These are phyloP conservation scores for Manacus vitellinus DNA, from an alignment of 2,113 vertebrate genomes.

Conservation along the genomic window DNA sequence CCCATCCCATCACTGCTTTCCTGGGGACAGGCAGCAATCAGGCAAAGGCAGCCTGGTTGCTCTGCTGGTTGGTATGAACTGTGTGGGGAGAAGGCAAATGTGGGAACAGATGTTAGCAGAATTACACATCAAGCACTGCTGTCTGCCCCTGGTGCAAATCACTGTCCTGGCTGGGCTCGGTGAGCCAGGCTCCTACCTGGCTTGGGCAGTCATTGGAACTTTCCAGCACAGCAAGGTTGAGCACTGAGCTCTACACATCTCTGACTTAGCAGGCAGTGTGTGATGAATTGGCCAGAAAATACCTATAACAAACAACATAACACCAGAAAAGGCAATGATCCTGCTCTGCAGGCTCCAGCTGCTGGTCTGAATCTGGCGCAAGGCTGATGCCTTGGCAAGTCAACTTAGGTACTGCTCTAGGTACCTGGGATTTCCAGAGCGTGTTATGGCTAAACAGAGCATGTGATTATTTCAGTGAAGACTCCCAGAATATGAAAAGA, in stretches of 20 bases:
- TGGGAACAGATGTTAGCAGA: not conserved
- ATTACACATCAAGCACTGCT: not conserved
- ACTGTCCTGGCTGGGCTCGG: fast-evolving
- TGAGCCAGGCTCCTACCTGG: not conserved
- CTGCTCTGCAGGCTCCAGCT: not conserved
- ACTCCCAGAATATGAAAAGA: not conserved
- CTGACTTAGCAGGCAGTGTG: not conserved
- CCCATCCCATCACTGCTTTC: fast-evolving
- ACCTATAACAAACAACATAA: not conserved
- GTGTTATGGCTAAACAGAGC: not conserved
- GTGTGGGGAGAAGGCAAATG: not conserved
- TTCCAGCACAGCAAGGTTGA: not conserved
- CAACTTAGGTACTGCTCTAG: not conserved
- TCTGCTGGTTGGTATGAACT: not conserved
- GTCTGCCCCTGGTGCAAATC: not conserved
- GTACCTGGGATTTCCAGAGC: not conserved
- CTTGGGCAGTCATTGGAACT: not conserved
- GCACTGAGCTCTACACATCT: not conserved
- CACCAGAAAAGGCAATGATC: not conserved
- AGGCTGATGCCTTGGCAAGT: not conserved
- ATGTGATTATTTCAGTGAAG: not conserved
- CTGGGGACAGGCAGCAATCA: not conserved
- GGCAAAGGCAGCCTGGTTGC: not conserved
- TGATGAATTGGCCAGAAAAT: not conserved
- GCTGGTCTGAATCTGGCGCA: not conserved